A percentile compares a stretch with the other conserved stretches of the same genome.
phyloP scores from a whole-genome alignment of 2,888 invertebrate genomes.

The Eristalinus aeneus region DNA sequence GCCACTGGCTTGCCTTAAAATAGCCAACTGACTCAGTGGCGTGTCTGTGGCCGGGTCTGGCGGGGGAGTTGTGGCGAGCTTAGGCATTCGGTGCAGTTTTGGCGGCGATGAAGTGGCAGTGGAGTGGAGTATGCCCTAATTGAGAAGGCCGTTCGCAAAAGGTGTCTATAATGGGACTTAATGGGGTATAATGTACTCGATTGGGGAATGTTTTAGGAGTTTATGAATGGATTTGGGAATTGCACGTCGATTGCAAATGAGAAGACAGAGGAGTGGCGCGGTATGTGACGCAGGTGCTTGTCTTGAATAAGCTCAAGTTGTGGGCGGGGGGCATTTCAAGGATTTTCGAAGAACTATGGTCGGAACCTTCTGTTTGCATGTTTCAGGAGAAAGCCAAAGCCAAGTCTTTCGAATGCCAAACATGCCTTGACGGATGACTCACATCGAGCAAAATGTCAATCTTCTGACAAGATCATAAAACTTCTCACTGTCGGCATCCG shows the following conservation, averaged over 20 bases:
- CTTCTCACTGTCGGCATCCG: not conserved
- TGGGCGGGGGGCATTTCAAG: too few species aligned
- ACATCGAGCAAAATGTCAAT: not conserved
- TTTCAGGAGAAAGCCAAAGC: not conserved
- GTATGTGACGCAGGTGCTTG: not conserved
- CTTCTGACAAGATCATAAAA: not conserved
- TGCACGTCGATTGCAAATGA: not conserved
- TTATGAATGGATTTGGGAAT: constrained; percentile 34
- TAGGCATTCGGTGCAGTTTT: constrained; percentile 14
- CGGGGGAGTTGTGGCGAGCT: constrained; percentile 36
- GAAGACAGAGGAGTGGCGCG: not conserved
- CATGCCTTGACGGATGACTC: not conserved
- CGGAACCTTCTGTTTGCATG: too few species aligned
- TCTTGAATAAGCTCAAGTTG: not conserved
- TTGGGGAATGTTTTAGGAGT: not conserved
- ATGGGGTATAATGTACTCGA: constrained; percentile 16
- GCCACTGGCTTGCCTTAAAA: constrained; percentile 40
- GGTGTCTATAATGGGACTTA: constrained; percentile 35
- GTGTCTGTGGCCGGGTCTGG: not conserved
- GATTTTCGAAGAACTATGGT: too few species aligned
- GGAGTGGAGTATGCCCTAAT: constrained; percentile 48
- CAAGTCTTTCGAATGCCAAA: not conserved
- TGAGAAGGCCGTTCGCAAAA: constrained; percentile 55
- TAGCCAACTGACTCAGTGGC: constrained; percentile 28
- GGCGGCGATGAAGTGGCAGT: constrained; percentile 7